Base-by-base conservation (phyloP, 1,140 invertebrate genomes). In the Hycleus cichorii region DNA sequence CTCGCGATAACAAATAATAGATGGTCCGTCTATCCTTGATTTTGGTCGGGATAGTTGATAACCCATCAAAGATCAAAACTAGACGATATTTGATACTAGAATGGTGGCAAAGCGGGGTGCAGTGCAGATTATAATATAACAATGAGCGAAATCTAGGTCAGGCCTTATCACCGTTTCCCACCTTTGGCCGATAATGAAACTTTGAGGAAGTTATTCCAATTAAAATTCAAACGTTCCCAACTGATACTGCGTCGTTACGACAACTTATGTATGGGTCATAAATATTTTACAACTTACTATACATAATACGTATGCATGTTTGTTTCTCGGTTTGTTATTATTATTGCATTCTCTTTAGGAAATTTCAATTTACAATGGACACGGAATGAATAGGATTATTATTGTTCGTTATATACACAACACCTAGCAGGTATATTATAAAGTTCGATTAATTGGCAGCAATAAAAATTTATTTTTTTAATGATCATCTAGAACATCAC, bases 401-500 rank as follows among this genome's bases (percentile, higher is more conserved):
- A 39, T 7, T 7, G 10, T 10, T 7, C 2, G 39, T 39, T 39
- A 39, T 7, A 39, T 7, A 10, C 39, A 39, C 39, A 18, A 18
- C 18, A 18, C 18, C 18, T 18, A 18, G 18, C 18, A 18, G 18
- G 18, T 18, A 18, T 18, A 18, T 18, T 18, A 18, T 18, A 18
- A 18, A 18, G 18, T 18, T 18, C 18, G 18, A 18, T 18, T 18
- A 18, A 18, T 18, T 18, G 18, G 18, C 18, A 18, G 18, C 18
- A 18, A 18, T 18, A 18, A 18, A 18, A 18, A 18, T 18, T 18
- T 18, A 18, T 18, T 18, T 18, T 18, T 39, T 39, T 39, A 7
- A 39, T 10, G 6, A 47, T 47, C n/a, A 56, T 59, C 50, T 42
- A 54, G 47, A 59, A 53, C 18, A 49, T 59, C 65, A 65, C 65